Base-by-base conservation (phyloP, 2,888 invertebrate species). In the Lepidochitona cinerea region DNA sequence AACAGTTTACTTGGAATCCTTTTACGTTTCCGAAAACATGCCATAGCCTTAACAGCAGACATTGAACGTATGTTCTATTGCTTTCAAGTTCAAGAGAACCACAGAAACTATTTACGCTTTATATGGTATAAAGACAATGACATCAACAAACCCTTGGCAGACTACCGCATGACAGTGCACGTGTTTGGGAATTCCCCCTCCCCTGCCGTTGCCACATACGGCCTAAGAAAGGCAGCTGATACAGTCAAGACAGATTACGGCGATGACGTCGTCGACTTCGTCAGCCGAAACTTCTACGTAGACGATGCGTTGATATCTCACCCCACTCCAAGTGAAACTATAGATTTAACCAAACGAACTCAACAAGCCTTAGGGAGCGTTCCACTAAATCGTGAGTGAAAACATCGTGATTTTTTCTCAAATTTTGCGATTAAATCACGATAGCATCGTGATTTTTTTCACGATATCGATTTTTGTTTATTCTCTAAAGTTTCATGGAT, bases 81-180 rank as follows among this genome's bases (percentile, higher is more conserved):
- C n/a, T n/a, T n/a, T n/a, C n/a, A n/a, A n/a, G n/a, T n/a, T n/a
- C n/a, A 66, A 29, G 71, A 69, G 26, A 72, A 75, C 4, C 75
- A 80, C 65, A 68, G 76, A 33, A 72, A 79, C 54, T 79, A 66
- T 64, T 66, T 80, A 3, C 52, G 76, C 26, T 80, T 82, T 66
- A 35, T 81, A 0, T 81, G 81, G 77, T 83, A 78, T 75, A 67
- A 77, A 49, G 37, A 77, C 67, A 74, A 73, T 14, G 71, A 78
- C 52, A 12, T 68, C 4, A 37, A 52, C 5, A 65, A 36, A 6
- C 65, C 66, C 1, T 70, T 73, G 12, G 12, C 41, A 7, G 79
- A 79, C 1, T 78, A 76, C 53, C 59, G 76, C 18, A 81, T 81
- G 79, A 54, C 26, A 18, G 74, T 75, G 0, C 78, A 78, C 29